Percentiles rank a stretch among this genome's conserved stretches.
Conservation (phyloP, 2,797 vertebrate species). For the Brachymystax lenok region DNA sequence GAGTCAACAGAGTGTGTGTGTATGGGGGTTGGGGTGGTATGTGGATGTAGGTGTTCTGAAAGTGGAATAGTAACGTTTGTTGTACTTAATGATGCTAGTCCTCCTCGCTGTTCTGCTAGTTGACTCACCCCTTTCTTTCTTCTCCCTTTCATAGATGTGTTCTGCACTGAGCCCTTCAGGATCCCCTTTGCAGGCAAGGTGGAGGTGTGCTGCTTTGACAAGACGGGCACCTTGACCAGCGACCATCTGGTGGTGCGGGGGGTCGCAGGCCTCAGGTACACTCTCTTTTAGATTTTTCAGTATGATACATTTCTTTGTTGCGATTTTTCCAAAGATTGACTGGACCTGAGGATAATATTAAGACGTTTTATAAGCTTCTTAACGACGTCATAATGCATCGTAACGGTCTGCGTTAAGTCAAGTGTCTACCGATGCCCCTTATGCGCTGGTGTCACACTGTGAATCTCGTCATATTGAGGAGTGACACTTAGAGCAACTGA, state of each 20-base stretch:
- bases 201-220: slow-evolving; percentile 97
- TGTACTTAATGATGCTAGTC: not conserved
- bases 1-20: slow-evolving; percentile 54
- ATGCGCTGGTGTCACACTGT: too few relatives aligned
- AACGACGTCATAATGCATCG: too few relatives aligned
- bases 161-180: slow-evolving; percentile 96
- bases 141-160: slow-evolving; percentile 81
- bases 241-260: slow-evolving; percentile 93
- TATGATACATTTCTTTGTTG: too few relatives aligned
- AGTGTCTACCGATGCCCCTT: too few relatives aligned
- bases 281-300: not conserved
- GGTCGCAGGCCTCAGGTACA: slow-evolving; percentile 91
- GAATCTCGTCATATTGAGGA: too few relatives aligned
- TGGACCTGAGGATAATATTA: too few relatives aligned
- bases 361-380: too few relatives aligned
- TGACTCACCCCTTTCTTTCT: not conserved
- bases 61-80: not conserved
- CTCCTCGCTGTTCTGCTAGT: too few relatives aligned
- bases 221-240: slow-evolving; percentile 95
- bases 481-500: too few relatives aligned
- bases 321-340: too few relatives aligned
- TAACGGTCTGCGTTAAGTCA: too few relatives aligned
- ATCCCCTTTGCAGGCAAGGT: slow-evolving; percentile 98
- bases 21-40: not conserved
- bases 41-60: not conserved